These are phyloP conservation scores for Eristalinus sepulchralis DNA, from an alignment of 2,888 invertebrate species.

Conservation along the genomic window DNA sequence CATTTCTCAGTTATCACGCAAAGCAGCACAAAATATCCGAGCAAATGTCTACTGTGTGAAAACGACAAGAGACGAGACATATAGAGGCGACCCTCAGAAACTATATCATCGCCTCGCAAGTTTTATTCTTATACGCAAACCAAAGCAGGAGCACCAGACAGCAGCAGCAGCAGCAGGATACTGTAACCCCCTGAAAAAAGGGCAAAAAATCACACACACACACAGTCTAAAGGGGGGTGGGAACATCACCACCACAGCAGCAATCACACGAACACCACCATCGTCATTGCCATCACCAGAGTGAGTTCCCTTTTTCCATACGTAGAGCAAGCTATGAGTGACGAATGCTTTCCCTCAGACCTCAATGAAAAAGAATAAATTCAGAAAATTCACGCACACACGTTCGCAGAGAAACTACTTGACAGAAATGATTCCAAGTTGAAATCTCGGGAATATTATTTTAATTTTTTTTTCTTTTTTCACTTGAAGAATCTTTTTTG, in stretches of 20 bases:
- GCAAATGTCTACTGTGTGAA: slow-evolving; percentile 13
- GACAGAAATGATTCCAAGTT: slow-evolving; percentile 8
- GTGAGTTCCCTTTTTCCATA: background rate
- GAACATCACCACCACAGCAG: background rate
- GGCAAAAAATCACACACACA: too few species aligned
- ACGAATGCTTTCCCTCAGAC: slow-evolving; percentile 34
- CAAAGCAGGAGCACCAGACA: slow-evolving; percentile 6
- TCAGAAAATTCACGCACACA: slow-evolving; percentile 6
- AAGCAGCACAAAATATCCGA: slow-evolving; percentile 26
- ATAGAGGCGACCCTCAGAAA: slow-evolving; percentile 3
- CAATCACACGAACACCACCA: background rate
- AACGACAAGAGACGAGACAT: slow-evolving; percentile 24
- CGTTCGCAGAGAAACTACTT: background rate
- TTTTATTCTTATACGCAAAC: slow-evolving; percentile 41
- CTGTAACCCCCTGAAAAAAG: slow-evolving; percentile 23
- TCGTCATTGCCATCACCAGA: slow-evolving; percentile 1
- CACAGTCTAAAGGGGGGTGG: background rate
- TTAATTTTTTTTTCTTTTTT: too few species aligned
- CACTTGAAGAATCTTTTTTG: background rate
- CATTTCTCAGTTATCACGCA: slow-evolving; percentile 57
- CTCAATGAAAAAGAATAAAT: background rate
- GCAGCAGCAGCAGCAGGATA: slow-evolving; percentile 18
- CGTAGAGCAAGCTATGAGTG: slow-evolving; percentile 25
- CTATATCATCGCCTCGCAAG: slow-evolving; percentile 31
- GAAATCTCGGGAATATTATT: background rate